Base-by-base conservation (phyloP, 2,113 vertebrate genomes). In the Pygoscelis adeliae region DNA sequence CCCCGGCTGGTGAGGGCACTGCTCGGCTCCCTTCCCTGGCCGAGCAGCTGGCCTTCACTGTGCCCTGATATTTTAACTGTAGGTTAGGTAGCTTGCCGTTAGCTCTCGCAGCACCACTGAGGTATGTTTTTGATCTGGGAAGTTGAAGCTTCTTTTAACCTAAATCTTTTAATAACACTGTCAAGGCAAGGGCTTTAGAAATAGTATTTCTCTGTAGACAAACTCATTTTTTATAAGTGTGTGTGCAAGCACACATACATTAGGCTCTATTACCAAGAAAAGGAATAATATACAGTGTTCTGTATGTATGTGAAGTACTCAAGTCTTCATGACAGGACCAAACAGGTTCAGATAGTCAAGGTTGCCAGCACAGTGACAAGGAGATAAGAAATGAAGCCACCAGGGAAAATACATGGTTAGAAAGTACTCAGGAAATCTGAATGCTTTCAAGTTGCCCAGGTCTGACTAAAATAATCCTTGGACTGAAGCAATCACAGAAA, bases 1-100 rank as follows among this genome's bases (percentile, higher is more conserved):
- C 13, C 34, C 26, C 27, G 18, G 40, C 38, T 38, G 22, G 27
- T 44, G 27, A 55, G 6, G 12, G 32, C 38, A 34, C 49, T 40
- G n/a, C 17, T 47, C 0, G 0, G 15, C 18, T 34, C 13, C 30
- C 22, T 69, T 63, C 42, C 14, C 34, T 62, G 32, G 6, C 19
- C 21, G 29, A 79, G 47, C 38, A 69, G 38, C 10, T 61, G 42
- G 13, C 21, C 11, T 22, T 63, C 2, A 1, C 22, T 58, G 12
- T 29, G 30, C 53, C 32, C 42, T 79, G 15, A 11, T 7, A 7
- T 52, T 62, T 83, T 79, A 74, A 15, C 30, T 69, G 61, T 30
- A 50, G n/a, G 25, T 46, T 82, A 56, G 11, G 52, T n/a, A 58
- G 29, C 66, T 79, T 82, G n/a, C 27, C 82, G 58, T 56, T 82